Evolutionary conservation across 2,797 vertebrate species (phyloP).

Genomic region (Carcharodon carcharias): DNA sequence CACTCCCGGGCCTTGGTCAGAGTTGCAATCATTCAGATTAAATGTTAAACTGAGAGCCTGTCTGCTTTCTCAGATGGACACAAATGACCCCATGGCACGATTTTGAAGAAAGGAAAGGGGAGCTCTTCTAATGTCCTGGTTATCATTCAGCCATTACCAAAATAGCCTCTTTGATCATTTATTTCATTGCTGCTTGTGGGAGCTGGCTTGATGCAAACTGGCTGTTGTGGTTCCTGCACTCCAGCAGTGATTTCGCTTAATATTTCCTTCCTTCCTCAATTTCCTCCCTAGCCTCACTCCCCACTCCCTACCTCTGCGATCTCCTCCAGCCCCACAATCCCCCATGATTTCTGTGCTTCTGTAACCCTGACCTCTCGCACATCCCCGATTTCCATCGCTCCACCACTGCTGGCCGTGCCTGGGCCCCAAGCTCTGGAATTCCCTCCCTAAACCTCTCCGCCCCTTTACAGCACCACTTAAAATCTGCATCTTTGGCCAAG

Average conservation of each 20-base stretch:
- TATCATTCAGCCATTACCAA: neutral
- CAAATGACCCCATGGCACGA: no score
- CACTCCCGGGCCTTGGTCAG: no score
- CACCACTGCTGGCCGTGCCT: no score
- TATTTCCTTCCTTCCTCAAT: neutral
- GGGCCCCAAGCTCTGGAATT: no score
- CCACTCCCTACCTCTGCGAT: fast-evolving
- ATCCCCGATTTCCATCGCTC: no score
- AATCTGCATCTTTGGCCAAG: no score
- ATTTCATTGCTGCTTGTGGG: neutral
- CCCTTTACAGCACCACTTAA: no score
- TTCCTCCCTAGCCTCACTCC: neutral
- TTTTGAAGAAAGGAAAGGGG: neutral
- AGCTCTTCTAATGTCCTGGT: neutral
- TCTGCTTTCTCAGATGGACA: neutral
- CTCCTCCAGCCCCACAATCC: no score
- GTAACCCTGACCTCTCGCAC: no score
- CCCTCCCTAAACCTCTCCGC: no score
- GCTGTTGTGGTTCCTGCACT: neutral
- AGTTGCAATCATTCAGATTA: neutral
- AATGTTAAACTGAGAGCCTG: neutral
- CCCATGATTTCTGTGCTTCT: no score
- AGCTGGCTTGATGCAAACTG: neutral
- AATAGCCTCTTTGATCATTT: neutral
- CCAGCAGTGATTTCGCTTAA: neutral